Base-by-base conservation (phyloP, 2,888 invertebrate genomes). In the Helicoverpa assulta region DNA sequence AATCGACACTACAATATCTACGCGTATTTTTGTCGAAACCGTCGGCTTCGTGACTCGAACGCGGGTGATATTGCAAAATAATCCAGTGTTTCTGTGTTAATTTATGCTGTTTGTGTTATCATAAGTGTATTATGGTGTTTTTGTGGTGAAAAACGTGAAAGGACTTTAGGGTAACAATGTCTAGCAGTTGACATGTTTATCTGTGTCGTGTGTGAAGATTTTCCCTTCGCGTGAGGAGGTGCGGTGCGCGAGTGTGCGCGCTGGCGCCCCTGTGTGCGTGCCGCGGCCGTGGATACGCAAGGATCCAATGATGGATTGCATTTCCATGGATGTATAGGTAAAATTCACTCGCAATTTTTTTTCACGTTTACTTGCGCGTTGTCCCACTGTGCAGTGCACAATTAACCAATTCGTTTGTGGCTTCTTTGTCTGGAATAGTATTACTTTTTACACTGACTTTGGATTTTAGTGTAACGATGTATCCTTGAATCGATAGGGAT, bases 121-220 rank as follows among this genome's bases (percentile, higher is more conserved):
- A 89, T 92, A 88, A 90, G 93, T 93, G 95, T 80, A 76, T 86
- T 87, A 92, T 92, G 84, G 93, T 95, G 93, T 86, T 92, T 90
- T 88, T 88, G 92, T 94, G 90, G 91, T 94, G 94, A 92, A 92
- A 93, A 95, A 91, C 93, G 94, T 94, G 93, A 91, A 94, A 94
- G 91, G 91, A 93, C 92, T 93, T 93, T 94, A 93, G 92, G 93
- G 95, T 94, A 95, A 95, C 95, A 94, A 95, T 95, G 95, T 95
- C 93, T 95, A 95, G 93, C 90, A 94, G 94, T 95, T 95, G 95
- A 95, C 95, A 95, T 95, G 95, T 95, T 95, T 95, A 95, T 95
- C 95, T 95, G 95, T 95, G 94, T 93, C 95, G 95, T 95, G 94
- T 95, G 94, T 95, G 95, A 95, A 95, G 95, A 95, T 95, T 95